Evolutionary conservation across 1,140 invertebrate species (phyloP), one percentile per base, ranked within the genome.

Genomic region (Cydia strobilella): DNA sequence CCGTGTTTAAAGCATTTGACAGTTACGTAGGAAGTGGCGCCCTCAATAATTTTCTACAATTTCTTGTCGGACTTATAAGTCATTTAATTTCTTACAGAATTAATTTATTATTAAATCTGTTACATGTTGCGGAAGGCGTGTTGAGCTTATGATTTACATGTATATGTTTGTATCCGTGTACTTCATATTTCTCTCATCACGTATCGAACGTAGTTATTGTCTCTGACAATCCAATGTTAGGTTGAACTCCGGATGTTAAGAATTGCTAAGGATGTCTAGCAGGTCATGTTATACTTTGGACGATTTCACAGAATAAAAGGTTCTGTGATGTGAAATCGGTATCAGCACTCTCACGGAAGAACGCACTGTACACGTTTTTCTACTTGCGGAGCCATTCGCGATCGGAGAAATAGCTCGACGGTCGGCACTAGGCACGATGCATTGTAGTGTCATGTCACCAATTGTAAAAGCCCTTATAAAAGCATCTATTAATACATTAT

Each of bases 141-240:
- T 20, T n/a, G 20, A 20, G 54, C 20, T 59, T 59, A 23, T 59
- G 54, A 59, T 59, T 59, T 59, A 59, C 54, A 59, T n/a, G n/a
- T 59, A 59, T 59, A 59, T 23, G 54, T 59, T 59, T 59, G 54
- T 23, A 59, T 59, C 54, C 54, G 54, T 59, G 54, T 59, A 59
- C 18, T 54, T 54, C 54, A 23, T 59, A 23, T 59, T 23, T 59
- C 54, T 59, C 54, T 15, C 20, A 7, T 59, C n/a, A 7, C 54
- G 20, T 59, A 59, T 54, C n/a, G 42, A 45, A 6, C 15, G 48
- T 51, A n/a, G n/a, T n/a, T n/a, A 51, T 45, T 15, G 42, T n/a
- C 5, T 7, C 15, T 51, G 10, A 51, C 54, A 23, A 12, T 23
- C 18, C 54, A 23, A 12, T 23, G 10, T 23, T 20, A 23, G 54